Evolutionary conservation across 2,888 invertebrate species (phyloP).

Genomic region (Eupithecia exiguata): DNA sequence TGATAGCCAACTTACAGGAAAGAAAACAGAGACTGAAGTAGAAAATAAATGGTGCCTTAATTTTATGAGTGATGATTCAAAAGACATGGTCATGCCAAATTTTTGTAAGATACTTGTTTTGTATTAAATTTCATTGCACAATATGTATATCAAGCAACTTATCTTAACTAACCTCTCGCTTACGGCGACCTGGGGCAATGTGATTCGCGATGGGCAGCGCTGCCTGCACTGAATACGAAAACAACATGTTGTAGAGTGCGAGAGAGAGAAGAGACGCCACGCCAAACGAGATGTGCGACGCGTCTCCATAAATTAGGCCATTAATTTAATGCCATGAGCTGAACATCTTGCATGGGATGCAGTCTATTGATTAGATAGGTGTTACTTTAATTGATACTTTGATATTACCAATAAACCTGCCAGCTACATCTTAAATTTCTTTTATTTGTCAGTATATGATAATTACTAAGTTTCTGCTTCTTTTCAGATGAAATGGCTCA

Average conservation of each 20-base stretch:
- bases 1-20: constrained; percentile 28
- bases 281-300: too few species aligned
- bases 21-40: constrained; percentile 38
- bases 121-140: neutral
- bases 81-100: constrained; percentile 55
- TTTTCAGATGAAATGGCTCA: constrained; percentile 57
- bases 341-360: neutral
- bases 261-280: too few species aligned
- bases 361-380: neutral
- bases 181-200: too few species aligned
- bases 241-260: too few species aligned
- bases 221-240: too few species aligned
- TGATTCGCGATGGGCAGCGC: too few species aligned
- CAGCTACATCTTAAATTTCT: neutral
- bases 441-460: too few species aligned
- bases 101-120: constrained; percentile 57
- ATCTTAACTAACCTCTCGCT: neutral
- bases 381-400: neutral
- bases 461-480: neutral
- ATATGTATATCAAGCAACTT: neutral
- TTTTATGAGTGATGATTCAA: constrained; percentile 54
- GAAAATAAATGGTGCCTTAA: constrained; percentile 63
- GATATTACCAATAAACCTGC: neutral
- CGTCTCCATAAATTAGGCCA: too few species aligned
- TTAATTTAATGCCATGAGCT: neutral